Evolutionary conservation across 2,797 vertebrate species (phyloP), one percentile per base, ranked within the genome.

Genomic region (Gobio occitaniae): DNA sequence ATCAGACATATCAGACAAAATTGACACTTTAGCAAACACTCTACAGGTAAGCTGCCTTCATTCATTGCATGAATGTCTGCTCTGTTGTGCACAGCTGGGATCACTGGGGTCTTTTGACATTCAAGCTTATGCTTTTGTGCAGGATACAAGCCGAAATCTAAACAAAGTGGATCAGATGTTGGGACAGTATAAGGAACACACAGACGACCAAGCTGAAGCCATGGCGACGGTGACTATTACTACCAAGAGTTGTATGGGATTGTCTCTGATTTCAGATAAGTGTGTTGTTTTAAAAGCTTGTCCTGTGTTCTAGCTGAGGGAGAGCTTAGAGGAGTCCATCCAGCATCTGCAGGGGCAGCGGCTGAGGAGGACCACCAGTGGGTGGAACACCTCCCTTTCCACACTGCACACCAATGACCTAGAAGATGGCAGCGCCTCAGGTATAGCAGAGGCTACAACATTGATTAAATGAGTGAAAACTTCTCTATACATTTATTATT

Each of bases 111-210:
- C 36, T 77, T 81, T 48, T 69, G 36, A 50, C 61, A 21, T 78
- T 52, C 65, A 50, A 68, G 36, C 9, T 36, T 82, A 9, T 47
- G 25, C 25, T 72, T 71, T 78, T 3, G 47, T 86, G 68, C 70
- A 99, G 98, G 97, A 98, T 88, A 98, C 97, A 78, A 98, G 95
- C 90, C 94, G 94, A 88, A 98, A 97, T 92, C 91, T 99, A 85
- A 94, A 90, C 86, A 97, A 96, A 84, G 97, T 99, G 50, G 98
- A 99, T 92, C 94, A 90, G 89, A 97, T 98, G 95, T 93, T 99
- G 89, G 97, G 96, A 80, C 96, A 96, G 65, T 99, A 98, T 92
- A 95, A 95, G 86, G 97, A 97, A 13, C 95, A 97, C 78, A 96
- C 95, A 87, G 94, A 95, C 19, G 96, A 96, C 50, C 97, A 99